Percentiles rank a stretch among this genome's conserved stretches.
These are phyloP conservation scores for Megatriorchis doriae DNA, from an alignment of 2,113 vertebrate species.

Conservation along the genomic window DNA sequence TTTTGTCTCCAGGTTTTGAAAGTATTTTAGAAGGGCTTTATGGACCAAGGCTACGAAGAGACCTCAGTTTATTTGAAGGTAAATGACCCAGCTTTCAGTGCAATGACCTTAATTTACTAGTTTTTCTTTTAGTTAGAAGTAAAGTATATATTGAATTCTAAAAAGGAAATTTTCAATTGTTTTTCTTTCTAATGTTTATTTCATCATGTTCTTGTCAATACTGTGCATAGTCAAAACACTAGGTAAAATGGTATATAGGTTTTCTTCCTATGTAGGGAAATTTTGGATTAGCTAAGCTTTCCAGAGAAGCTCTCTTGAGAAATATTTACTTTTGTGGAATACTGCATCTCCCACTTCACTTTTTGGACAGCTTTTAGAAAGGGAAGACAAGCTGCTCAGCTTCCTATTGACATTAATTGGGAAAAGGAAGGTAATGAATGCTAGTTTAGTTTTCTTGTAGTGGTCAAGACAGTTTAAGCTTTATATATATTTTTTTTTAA, in stretches of 20 bases:
- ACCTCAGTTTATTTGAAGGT: constrained; percentile 99
- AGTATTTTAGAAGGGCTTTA: constrained; percentile 99
- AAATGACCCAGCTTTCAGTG: constrained; percentile 52
- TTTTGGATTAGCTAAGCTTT: not conserved
- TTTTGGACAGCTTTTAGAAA: not conserved
- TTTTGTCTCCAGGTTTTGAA: constrained; percentile 90
- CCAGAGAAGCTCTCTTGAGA: not conserved
- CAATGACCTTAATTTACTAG: not conserved
- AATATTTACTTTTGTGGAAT: not conserved
- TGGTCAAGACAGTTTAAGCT: not conserved
- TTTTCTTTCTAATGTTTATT: not conserved
- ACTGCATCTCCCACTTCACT: not conserved
- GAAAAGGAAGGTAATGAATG: not conserved
- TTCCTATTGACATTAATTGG: not conserved
- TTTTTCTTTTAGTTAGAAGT: constrained; percentile 6
- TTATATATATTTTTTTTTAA: not conserved
- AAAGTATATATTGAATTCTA: not conserved
- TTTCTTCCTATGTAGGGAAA: not conserved
- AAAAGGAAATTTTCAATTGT: not conserved
- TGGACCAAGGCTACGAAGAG: constrained; percentile 94
- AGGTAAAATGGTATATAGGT: not conserved
- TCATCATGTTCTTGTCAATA: not conserved
- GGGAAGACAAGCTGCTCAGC: not conserved
- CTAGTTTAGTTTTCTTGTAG: not conserved
- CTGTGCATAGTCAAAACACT: not conserved